A percentile compares a stretch with the other conserved stretches of the same genome.
Evolutionary conservation across 2,113 vertebrate species (phyloP).

Genomic region (Nothoprocta perdicaria): DNA sequence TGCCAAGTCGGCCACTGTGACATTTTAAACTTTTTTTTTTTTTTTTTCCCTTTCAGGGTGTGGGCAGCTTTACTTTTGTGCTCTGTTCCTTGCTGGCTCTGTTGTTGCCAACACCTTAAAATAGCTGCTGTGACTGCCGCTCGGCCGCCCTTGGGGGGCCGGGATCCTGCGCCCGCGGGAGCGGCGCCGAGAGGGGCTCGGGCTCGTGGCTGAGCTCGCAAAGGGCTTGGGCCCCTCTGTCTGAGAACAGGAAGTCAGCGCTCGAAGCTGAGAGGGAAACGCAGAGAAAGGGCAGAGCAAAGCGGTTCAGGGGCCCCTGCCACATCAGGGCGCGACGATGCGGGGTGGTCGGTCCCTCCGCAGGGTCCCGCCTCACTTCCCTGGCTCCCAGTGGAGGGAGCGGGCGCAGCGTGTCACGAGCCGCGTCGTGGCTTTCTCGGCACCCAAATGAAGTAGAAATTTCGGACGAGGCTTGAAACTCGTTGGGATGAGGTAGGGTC

Average conservation of each 20-base stretch:
- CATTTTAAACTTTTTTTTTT: background rate
- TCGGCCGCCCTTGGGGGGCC: too few relatives aligned
- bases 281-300: conserved; percentile 22
- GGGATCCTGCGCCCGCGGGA: background rate
- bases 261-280: conserved; percentile 26
- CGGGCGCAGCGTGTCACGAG: background rate
- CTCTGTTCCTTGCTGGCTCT: background rate
- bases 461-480: background rate
- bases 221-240: background rate
- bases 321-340: fast-evolving
- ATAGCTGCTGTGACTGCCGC: fast-evolving
- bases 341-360: background rate
- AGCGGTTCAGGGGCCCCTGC: background rate
- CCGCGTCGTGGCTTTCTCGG: background rate
- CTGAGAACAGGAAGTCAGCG: conserved; percentile 62
- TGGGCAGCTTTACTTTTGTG: background rate
- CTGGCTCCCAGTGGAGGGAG: background rate
- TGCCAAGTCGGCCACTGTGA: background rate
- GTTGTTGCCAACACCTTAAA: background rate
- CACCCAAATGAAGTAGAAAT: background rate
- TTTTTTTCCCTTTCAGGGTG: background rate
- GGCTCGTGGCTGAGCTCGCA: background rate
- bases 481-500: background rate
- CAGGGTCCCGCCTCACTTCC: background rate
- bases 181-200: background rate